These are phyloP conservation scores for Xestia ashworthii DNA, from an alignment of 2,888 invertebrate genomes.

Conservation along the genomic window DNA sequence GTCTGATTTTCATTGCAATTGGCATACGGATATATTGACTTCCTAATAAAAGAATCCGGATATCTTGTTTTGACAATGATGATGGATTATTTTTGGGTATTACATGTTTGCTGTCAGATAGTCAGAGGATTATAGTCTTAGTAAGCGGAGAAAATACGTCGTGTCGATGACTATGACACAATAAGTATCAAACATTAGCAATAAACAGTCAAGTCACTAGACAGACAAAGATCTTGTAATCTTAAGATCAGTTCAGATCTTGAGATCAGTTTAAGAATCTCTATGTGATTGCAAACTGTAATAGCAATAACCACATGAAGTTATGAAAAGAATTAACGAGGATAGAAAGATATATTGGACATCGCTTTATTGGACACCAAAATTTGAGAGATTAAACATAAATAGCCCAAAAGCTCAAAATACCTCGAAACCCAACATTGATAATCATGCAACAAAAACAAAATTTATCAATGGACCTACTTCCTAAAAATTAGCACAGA, in stretches of 20 bases:
- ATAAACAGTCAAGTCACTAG: background rate
- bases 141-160: background rate
- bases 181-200: background rate
- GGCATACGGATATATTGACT: conserved; percentile 2
- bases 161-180: background rate
- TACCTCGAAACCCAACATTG: background rate
- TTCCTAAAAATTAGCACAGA: conserved; percentile 38
- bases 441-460: conserved; percentile 15
- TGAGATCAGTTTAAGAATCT: background rate
- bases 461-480: conserved; percentile 38
- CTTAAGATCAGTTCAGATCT: background rate
- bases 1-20: conserved; percentile 13
- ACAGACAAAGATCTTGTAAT: background rate
- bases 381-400: background rate
- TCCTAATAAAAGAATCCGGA: conserved; percentile 21
- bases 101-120: background rate
- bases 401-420: background rate
- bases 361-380: background rate
- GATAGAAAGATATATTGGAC: background rate
- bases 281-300: background rate
- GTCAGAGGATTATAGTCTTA: background rate
- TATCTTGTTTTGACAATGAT: conserved; percentile 16
- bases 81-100: background rate
- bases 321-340: background rate
- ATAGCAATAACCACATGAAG: background rate